These are phyloP conservation scores for Pelochelys cantorii DNA, from an alignment of 2,797 vertebrate species.

Conservation along the genomic window DNA sequence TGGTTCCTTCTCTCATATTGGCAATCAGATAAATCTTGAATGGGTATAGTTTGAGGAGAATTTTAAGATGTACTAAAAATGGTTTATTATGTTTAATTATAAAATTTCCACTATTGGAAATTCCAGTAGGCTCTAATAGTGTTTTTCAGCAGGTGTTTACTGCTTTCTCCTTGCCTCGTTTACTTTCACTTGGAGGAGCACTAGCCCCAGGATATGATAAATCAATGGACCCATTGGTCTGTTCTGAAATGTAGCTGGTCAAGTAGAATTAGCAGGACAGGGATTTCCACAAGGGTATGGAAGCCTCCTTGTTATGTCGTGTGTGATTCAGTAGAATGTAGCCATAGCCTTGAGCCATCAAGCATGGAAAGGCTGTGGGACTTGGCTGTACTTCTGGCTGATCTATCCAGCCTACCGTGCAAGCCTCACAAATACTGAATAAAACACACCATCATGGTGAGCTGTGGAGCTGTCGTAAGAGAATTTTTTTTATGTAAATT, in stretches of 20 bases:
- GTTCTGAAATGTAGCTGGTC: not conserved
- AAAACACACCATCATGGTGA: not conserved
- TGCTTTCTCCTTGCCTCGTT: not conserved
- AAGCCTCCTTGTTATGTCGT: not conserved
- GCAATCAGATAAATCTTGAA: not conserved
- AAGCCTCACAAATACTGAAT: not conserved
- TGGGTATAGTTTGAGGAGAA: not conserved
- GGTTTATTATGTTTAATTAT: not conserved
- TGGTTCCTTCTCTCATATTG: not conserved
- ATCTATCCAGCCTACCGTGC: not conserved
- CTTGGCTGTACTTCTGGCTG: not conserved
- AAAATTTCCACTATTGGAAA: not conserved
- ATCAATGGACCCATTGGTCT: not conserved
- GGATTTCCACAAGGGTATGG: not conserved
- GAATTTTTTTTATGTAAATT: not conserved
- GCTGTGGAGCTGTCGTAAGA: not conserved
- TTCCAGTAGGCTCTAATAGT: not conserved
- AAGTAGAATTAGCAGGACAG: not conserved
- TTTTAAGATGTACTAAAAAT: not conserved
- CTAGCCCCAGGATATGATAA: accelerated
- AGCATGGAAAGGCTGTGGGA: not conserved
- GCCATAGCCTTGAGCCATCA: not conserved
- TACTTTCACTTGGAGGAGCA: not conserved
- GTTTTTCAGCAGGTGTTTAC: not conserved
- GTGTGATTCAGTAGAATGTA: not conserved